These are phyloP conservation scores for Poecile atricapillus DNA, from an alignment of 2,113 vertebrate species.

Conservation along the genomic window DNA sequence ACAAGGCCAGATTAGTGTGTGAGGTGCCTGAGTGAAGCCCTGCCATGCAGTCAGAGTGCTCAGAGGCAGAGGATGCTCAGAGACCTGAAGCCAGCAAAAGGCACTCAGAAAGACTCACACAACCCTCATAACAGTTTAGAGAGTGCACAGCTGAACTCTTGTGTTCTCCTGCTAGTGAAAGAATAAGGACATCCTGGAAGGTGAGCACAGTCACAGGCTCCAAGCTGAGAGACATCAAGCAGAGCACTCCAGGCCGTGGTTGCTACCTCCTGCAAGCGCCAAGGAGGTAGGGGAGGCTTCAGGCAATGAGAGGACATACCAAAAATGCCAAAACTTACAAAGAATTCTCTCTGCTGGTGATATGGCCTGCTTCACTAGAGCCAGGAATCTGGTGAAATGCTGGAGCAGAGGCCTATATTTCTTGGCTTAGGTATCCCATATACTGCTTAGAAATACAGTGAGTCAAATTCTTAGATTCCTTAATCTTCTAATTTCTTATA, in stretches of 20 bases:
- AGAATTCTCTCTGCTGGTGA: background rate
- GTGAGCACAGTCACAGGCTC: background rate
- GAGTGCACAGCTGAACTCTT: background rate
- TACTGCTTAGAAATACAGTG: background rate
- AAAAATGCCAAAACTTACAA: background rate
- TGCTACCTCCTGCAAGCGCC: background rate
- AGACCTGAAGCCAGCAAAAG: background rate
- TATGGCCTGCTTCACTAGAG: background rate
- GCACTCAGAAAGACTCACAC: background rate
- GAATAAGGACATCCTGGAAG: background rate
- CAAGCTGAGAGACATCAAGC: background rate
- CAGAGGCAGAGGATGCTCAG: background rate
- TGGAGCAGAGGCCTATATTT: background rate
- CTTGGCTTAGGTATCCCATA: background rate
- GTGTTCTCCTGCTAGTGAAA: background rate
- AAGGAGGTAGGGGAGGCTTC: background rate
- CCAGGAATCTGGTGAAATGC: background rate
- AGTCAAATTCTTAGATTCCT: background rate
- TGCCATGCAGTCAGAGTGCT: background rate
- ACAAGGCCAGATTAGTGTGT: fast-evolving
- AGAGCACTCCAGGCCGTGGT: background rate
- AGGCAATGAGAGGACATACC: background rate
- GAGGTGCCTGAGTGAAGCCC: background rate
- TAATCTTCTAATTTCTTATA: background rate
- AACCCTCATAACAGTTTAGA: background rate